phyloP scores from a whole-genome alignment of 2,797 vertebrate genomes.

The Pseudochromis fuscus region DNA sequence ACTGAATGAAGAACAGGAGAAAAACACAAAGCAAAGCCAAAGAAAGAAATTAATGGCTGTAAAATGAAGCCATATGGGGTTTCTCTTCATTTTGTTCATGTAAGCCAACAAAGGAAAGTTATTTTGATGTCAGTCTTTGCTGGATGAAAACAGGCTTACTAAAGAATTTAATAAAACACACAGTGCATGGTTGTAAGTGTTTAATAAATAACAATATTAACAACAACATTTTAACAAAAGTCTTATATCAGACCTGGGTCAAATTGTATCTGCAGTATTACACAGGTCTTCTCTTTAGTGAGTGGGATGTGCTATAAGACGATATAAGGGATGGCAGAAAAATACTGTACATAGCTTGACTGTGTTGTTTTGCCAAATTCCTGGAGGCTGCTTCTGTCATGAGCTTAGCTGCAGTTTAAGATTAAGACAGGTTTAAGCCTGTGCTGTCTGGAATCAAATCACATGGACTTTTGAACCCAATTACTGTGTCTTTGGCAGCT shows the following conservation, averaged over 20 bases:
- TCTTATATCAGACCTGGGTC: constrained; percentile 67
- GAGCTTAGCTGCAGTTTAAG: constrained; percentile 33
- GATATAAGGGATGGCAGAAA: constrained; percentile 26
- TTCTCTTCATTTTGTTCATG: constrained; percentile 28
- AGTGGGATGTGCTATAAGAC: constrained; percentile 8
- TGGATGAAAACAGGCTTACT: constrained; percentile 12
- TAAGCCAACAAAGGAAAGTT: neutral
- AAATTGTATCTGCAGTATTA: constrained; percentile 55
- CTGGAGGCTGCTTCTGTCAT: constrained; percentile 22
- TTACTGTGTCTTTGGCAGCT: constrained; percentile 9
- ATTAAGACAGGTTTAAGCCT: constrained; percentile 39
- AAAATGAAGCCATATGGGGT: constrained; percentile 53
- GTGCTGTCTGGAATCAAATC: constrained; percentile 18
- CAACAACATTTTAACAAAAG: constrained; percentile 71
- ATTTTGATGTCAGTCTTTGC: constrained; percentile 4
- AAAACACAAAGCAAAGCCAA: constrained; percentile 51
- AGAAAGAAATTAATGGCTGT: constrained; percentile 43
- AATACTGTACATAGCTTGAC: constrained; percentile 26
- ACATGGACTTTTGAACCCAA: constrained; percentile 5
- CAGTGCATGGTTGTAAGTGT: constrained; percentile 83
- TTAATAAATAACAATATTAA: constrained; percentile 98
- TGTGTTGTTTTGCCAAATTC: constrained; percentile 27
- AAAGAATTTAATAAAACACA: constrained; percentile 53
- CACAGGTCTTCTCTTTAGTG: constrained; percentile 16
- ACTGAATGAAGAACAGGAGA: constrained; percentile 32